Base-by-base conservation (phyloP, 2,113 vertebrate species). In the Lepisosteus osseus region DNA sequence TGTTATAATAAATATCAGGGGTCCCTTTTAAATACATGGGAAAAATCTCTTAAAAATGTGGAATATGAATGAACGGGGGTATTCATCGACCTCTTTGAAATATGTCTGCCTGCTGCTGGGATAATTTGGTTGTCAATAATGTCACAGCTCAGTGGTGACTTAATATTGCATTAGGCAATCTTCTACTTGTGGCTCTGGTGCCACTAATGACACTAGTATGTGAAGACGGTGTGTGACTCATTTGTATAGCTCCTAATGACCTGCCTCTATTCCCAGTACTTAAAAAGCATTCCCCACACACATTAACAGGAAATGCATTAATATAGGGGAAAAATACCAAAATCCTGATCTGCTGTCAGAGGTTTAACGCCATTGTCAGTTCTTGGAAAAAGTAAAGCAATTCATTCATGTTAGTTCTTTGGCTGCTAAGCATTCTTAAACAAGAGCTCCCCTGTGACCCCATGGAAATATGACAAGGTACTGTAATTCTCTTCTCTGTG, bases 41-140 rank as follows among this genome's bases (percentile, higher is more conserved):
- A 45, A 66, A 42, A 51, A 51, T 51, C 47, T 29, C 47, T 65
- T 40, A 29, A 64, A 64, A 15, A 9, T 12, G 43, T 14, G 14
- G 11, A 43, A 44, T 67, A 15, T 6, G 65, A 14, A 29, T 51
- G 65, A 59, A 59, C 4, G 12, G 56, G 56, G 4, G n/a, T 59
- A 11, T 59, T n/a, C 56, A 14, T n/a, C 12, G n/a, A 59, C 11
- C 56, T 11, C 56, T 59, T 59, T 59, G 56, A 59, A 14, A 12
- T 12, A 59, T 59, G 7, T 59, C 56, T 59, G 56, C 12, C 13
- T 12, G 56, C 56, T 59, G 56, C n/a, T 4, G 56, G 56, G 56
- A n/a, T 59, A 59, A 59, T 59, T 59, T n/a, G 11, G 12, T 11
- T 59, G 56, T 59, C 56, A 59, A n/a, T 59, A 59, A 59, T 59